Conservation (phyloP, 2,113 vertebrate species). For the Varanus salvator region DNA sequence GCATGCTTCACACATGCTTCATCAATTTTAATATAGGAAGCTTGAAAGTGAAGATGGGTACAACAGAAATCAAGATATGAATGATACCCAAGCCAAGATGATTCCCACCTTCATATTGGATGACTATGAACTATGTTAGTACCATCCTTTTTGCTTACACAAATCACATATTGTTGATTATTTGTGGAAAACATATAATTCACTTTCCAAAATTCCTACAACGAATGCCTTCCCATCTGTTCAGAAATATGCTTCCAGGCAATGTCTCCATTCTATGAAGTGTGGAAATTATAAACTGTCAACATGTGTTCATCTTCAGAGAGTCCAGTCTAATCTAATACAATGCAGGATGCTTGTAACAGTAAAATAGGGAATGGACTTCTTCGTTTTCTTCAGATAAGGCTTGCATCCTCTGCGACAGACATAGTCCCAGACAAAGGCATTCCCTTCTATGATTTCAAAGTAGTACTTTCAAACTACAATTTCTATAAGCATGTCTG, state of each 20-base stretch:
- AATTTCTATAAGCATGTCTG: background rate
- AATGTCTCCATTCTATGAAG: constrained; percentile 23
- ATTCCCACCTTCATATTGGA: constrained; percentile 23
- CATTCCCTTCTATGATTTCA: background rate
- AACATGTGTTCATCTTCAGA: constrained; percentile 48
- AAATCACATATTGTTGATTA: constrained; percentile 35
- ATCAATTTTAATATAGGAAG: background rate
- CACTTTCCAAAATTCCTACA: constrained; percentile 61
- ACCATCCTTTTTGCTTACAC: constrained; percentile 33
- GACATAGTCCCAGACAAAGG: background rate
- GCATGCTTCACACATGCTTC: background rate
- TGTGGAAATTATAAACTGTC: constrained; percentile 29
- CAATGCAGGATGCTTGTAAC: background rate
- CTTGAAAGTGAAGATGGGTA: background rate
- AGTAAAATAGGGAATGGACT: background rate
- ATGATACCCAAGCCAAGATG: background rate
- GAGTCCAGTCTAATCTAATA: constrained; percentile 44
- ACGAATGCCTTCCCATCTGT: constrained; percentile 50
- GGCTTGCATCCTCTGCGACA: background rate
- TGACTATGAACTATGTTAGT: background rate
- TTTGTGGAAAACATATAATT: constrained; percentile 31
- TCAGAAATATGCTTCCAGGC: constrained; percentile 60
- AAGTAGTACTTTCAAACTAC: background rate
- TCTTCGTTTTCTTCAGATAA: background rate
- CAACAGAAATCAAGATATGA: background rate